phyloP scores from a whole-genome alignment of 2,113 vertebrate genomes.

The Taurulus bubalis region DNA sequence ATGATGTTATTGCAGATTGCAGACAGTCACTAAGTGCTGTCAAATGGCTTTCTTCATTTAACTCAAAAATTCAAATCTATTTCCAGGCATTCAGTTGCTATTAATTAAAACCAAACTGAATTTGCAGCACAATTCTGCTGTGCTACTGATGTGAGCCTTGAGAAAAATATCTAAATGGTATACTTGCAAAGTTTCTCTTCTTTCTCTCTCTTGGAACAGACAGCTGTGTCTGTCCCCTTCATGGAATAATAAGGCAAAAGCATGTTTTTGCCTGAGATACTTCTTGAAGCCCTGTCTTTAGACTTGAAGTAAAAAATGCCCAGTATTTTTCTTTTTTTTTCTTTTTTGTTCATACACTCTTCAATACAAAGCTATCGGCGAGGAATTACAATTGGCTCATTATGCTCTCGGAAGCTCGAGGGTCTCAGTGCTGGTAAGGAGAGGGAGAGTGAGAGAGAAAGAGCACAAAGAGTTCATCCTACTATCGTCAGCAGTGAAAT shows the following conservation, averaged over 20 bases:
- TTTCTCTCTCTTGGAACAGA: background rate
- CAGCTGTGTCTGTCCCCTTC: background rate
- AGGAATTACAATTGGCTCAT: slow-evolving; percentile 78
- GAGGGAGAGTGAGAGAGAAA: slow-evolving; percentile 47
- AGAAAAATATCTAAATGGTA: background rate
- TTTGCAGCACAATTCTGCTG: background rate
- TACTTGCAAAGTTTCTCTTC: background rate
- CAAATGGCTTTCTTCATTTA: slow-evolving; percentile 12
- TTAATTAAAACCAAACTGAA: slow-evolving; percentile 38
- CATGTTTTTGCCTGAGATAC: slow-evolving; percentile 19
- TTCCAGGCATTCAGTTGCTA: slow-evolving; percentile 10
- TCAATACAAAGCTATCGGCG: slow-evolving; percentile 61
- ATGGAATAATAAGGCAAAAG: slow-evolving; percentile 30
- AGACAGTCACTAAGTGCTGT: slow-evolving; percentile 30
- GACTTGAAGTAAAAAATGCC: slow-evolving; percentile 31
- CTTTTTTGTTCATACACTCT: slow-evolving; percentile 13
- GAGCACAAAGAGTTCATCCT: slow-evolving; percentile 71
- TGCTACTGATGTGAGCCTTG: slow-evolving; percentile 5
- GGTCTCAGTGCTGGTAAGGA: slow-evolving; percentile 41
- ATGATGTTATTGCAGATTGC: background rate
- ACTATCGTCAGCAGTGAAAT: slow-evolving; percentile 61
- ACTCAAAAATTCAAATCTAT: slow-evolving; percentile 22
- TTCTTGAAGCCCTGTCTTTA: slow-evolving; percentile 33
- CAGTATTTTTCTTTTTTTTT: background rate
- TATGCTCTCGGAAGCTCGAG: slow-evolving; percentile 57